Evolutionary conservation across 2,888 invertebrate genomes (phyloP).

Genomic region (Apotomis capreana): DNA sequence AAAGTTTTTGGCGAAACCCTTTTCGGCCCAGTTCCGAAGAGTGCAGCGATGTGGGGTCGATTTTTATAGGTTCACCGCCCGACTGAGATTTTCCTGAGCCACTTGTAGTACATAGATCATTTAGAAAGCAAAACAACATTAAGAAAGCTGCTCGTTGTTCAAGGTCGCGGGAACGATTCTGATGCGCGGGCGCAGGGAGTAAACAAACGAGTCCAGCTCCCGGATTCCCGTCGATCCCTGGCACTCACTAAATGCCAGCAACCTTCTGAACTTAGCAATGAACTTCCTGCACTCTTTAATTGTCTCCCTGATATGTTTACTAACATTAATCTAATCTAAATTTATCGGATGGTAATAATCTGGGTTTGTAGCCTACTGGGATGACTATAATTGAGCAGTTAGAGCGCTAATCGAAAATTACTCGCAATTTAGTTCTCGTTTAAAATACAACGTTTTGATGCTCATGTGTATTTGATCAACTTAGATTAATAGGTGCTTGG

Average conservation of each 20-base stretch:
- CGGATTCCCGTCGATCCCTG: constrained; percentile 68
- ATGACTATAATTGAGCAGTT: constrained; percentile 23
- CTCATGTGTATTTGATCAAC: no score
- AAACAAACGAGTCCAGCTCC: constrained; percentile 56
- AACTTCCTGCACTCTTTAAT: constrained; percentile 70
- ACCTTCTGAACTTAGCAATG: constrained; percentile 76
- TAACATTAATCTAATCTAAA: constrained; percentile 71
- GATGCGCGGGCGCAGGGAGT: constrained; percentile 28
- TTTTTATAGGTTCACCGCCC: constrained; percentile 16
- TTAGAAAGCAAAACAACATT: constrained; percentile 31
- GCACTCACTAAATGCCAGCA: constrained; percentile 66
- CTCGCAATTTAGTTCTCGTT: background rate
- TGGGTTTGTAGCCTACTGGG: constrained; percentile 26
- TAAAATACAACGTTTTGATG: background rate
- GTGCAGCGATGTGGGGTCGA: constrained; percentile 18
- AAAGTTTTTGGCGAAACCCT: constrained; percentile 73
- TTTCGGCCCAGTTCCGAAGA: constrained; percentile 43
- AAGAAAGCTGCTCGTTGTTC: constrained; percentile 24
- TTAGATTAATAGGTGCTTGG: no score
- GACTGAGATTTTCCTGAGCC: constrained; percentile 7
- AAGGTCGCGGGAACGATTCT: constrained; percentile 35
- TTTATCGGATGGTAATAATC: constrained; percentile 51
- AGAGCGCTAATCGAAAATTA: background rate
- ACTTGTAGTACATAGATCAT: constrained; percentile 31
- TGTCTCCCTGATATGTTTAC: constrained; percentile 68